Percentiles rank a stretch among this genome's conserved stretches.
phyloP scores from a whole-genome alignment of 2,797 vertebrate genomes.

The Ctenopoma multispine region DNA sequence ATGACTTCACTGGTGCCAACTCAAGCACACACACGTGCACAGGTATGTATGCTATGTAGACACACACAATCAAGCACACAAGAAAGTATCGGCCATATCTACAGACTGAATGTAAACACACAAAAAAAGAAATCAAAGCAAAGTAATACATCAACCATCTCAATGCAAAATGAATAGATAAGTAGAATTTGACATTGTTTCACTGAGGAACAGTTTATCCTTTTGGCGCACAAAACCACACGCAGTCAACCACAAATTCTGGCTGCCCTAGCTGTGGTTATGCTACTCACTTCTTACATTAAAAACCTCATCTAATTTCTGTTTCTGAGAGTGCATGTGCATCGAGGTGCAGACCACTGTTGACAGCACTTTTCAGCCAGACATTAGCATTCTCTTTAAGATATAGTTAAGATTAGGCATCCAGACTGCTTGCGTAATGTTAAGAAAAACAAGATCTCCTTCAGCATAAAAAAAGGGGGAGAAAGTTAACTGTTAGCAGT shows the following conservation, averaged over 20 bases:
- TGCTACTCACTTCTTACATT: conserved; percentile 1
- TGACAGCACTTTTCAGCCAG: neutral
- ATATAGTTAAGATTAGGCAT: neutral
- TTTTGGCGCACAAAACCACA: conserved; percentile 26
- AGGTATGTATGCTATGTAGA: conserved; percentile 30
- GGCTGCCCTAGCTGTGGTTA: conserved; percentile 15
- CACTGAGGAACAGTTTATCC: conserved; percentile 35
- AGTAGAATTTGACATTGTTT: conserved; percentile 27
- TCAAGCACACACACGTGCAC: conserved; percentile 32
- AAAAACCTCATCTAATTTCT: conserved; percentile 5
- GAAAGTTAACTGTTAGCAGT: neutral
- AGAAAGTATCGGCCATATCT: conserved; percentile 23
- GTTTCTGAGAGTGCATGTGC: neutral
- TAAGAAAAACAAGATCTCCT: neutral
- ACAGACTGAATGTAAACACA: conserved; percentile 12
- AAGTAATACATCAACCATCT: neutral
- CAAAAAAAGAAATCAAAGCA: conserved; percentile 9
- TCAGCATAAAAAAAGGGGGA: neutral
- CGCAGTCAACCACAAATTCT: conserved; percentile 16
- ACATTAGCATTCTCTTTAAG: neutral
- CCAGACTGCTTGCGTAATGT: neutral
- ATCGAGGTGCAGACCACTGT: neutral
- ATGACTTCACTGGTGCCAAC: conserved; percentile 66
- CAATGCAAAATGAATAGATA: conserved; percentile 11
- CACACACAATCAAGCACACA: conserved; percentile 16